phyloP scores from a whole-genome alignment of 30 jellyfish, hydroid and myxozoan genomes.

The Calvadosia cruxmelitensis region DNA sequence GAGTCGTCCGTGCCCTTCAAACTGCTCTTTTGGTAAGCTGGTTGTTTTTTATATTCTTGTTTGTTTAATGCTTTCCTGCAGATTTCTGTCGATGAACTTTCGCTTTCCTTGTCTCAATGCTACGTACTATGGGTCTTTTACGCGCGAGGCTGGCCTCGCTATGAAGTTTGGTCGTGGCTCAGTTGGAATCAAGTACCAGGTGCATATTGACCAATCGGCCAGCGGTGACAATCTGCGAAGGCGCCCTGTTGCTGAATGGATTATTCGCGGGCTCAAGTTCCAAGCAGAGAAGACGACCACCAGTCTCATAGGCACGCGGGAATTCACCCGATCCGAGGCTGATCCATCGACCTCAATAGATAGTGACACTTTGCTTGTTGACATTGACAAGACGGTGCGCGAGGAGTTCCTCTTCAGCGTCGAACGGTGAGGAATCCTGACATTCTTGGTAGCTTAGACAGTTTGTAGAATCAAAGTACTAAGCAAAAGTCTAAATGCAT shows the following conservation, averaged over 20 bases:
- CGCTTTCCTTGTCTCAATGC: slow-evolving; percentile 65
- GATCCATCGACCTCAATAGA: slow-evolving; percentile 22
- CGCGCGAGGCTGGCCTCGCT: slow-evolving; percentile 82
- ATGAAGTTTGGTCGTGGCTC: slow-evolving; percentile 49
- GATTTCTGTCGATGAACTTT: slow-evolving; percentile 64
- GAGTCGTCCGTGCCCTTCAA: background rate
- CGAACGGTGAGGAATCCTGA: slow-evolving; percentile 53
- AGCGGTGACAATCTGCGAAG: slow-evolving; percentile 25
- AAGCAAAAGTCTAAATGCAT: too few species aligned
- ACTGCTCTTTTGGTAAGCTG: background rate
- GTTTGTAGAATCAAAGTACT: too few species aligned
- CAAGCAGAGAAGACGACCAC: slow-evolving; percentile 53
- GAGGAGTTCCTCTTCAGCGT: slow-evolving; percentile 78
- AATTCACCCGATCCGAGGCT: slow-evolving; percentile 2
- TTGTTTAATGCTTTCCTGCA: background rate
- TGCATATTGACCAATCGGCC: slow-evolving; percentile 12
- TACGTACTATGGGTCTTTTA: slow-evolving; percentile 88
- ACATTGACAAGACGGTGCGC: slow-evolving; percentile 8
- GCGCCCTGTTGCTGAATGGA: slow-evolving; percentile 93
- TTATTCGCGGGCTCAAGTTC: slow-evolving; percentile 69
- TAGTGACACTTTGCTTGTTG: background rate
- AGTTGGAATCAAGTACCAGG: slow-evolving; percentile 77
- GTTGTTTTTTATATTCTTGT: too few species aligned
- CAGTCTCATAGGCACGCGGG: slow-evolving; percentile 29
- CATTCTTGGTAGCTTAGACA: too few species aligned